Conservation (phyloP, 2,797 vertebrate genomes). For the Molossus molossus region DNA sequence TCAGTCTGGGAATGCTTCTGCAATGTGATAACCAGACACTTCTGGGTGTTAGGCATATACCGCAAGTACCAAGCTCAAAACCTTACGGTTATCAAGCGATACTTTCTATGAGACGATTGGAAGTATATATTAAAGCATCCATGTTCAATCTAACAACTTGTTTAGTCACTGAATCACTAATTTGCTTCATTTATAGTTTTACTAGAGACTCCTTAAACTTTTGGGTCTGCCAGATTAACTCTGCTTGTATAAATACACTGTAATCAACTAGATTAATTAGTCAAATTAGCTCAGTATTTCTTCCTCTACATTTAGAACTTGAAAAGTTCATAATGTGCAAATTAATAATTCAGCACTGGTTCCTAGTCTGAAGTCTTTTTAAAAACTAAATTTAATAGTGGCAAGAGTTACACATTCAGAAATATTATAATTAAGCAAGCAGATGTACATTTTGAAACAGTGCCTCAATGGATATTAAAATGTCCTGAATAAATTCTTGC, state of each 20-base stretch:
- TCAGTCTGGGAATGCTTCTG: conserved; percentile 10
- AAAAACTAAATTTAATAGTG: conserved; percentile 81
- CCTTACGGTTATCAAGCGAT: neutral
- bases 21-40: neutral
- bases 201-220: conserved; percentile 61
- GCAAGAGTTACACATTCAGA: conserved; percentile 80
- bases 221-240: conserved; percentile 82
- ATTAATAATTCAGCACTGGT: conserved; percentile 88
- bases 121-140: neutral
- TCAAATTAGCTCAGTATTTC: conserved; percentile 85
- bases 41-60: neutral
- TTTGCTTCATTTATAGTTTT: conserved; percentile 67
- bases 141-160: conserved; percentile 59
- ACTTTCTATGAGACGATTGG: conserved; percentile 12
- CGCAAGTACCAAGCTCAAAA: conserved; percentile 50
- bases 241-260: conserved; percentile 84
- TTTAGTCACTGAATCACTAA: conserved; percentile 60
- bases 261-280: conserved; percentile 86
- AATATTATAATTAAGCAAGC: conserved; percentile 81
- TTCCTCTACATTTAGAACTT: conserved; percentile 84
- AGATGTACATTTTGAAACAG: conserved; percentile 80
- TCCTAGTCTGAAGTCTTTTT: conserved; percentile 79
- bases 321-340: conserved; percentile 88
- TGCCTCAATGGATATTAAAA: conserved; percentile 70
- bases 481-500: conserved; percentile 76